Percentiles rank a stretch among this genome's conserved stretches.
Conservation (phyloP, 2,888 invertebrate genomes). For the Lasioglossum villosulum region DNA sequence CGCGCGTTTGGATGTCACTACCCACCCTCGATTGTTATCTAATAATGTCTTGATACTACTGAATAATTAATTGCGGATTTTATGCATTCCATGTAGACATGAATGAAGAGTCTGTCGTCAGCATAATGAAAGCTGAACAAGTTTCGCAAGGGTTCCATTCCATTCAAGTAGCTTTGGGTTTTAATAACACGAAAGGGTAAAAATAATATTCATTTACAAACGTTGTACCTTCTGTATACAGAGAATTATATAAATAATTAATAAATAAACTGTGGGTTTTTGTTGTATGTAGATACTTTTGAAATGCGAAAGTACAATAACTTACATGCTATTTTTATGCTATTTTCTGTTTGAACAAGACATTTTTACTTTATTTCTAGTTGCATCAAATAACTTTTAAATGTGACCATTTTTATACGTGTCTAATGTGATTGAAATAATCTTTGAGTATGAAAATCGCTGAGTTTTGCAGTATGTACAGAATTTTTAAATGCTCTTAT, state of each 20-base stretch:
- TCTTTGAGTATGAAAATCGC: background rate
- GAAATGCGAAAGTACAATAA: background rate
- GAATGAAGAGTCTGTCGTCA: background rate
- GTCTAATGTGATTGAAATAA: background rate
- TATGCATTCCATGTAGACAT: background rate
- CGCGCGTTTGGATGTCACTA: background rate
- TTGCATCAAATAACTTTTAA: too few relatives aligned
- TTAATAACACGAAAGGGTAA: background rate
- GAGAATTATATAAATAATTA: too few relatives aligned
- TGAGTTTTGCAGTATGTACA: too few relatives aligned
- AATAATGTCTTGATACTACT: background rate
- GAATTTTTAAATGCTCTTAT: background rate
- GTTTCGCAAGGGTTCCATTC: background rate
- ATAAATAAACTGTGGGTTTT: too few relatives aligned
- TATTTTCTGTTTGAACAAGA: background rate
- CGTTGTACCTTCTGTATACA: too few relatives aligned
- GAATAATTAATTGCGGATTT: conserved; percentile 3
- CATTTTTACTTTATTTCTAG: background rate
- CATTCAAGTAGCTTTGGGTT: background rate
- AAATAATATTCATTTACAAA: background rate
- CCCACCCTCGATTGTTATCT: background rate
- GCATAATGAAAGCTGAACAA: background rate
- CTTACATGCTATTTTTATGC: too few relatives aligned
- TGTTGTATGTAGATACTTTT: background rate
- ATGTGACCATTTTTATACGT: background rate